Base-by-base conservation (phyloP, 2,113 vertebrate genomes). In the Hucho hucho region DNA sequence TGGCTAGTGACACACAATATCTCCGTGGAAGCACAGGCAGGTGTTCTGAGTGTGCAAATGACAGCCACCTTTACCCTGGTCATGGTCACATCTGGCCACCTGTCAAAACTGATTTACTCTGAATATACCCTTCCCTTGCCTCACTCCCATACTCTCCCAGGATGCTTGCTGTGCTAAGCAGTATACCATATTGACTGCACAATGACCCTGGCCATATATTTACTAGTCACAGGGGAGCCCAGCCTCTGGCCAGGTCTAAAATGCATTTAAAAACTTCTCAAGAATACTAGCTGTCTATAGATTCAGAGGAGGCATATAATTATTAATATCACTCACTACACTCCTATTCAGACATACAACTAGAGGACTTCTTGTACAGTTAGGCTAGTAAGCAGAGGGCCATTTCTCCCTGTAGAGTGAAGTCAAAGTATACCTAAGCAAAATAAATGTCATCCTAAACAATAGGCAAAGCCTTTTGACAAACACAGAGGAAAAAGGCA, bases 401-500 rank as follows among this genome's bases (percentile, higher is more conserved):
- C 9, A 43, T 43, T 43, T n/a, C 13, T 43, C 9, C 37, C 37
- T 43, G 9, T 43, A 16, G 3, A 53, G 16, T 4, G 47, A 14
- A 53, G 32, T 32, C 32, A 32, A 32, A 32, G 12, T 43, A 43
- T 43, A 18, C 47, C 47, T 53, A 53, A 16, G 2, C 37, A 43
- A 14, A 16, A 53, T 3, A 14, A 53, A 53, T 53, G 12, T 14
- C 49, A 53, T 53, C 49, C 16, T 53, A 53, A 53, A 53, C 49
- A 53, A 53, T 53, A 61, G 5, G n/a, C 58, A 11, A 61, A 16
- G 14, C 5, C 56, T 20, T 6, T n/a, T 20, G 56, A 43, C 6
- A 9, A 53, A 32, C 37, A 43, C 37, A 93, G 91, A 95, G 91
- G 91, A 92, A 93, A 89, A 92, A 91, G 93, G 92, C 84, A 87